Conservation (phyloP, 2,113 vertebrate genomes). For the Toxostoma redivivum region DNA sequence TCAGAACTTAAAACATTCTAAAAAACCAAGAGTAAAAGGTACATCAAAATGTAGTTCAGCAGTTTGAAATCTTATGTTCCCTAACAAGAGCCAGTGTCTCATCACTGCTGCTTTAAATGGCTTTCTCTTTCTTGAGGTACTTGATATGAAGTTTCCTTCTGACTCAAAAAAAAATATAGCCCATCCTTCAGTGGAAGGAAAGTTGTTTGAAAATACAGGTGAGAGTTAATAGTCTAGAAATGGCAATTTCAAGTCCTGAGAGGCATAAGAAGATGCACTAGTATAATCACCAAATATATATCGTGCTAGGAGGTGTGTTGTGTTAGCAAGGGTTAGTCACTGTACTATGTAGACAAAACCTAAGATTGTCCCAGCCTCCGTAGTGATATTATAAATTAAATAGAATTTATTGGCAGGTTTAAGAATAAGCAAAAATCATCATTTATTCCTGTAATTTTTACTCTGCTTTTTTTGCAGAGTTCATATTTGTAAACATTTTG, state of each 20-base stretch:
- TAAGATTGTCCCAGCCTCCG: neutral
- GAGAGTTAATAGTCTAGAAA: neutral
- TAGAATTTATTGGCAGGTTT: neutral
- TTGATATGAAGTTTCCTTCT: neutral
- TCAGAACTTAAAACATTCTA: neutral
- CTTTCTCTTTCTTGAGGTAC: neutral
- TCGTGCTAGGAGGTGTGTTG: neutral
- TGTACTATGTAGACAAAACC: neutral
- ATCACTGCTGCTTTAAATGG: neutral
- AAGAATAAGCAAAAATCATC: neutral
- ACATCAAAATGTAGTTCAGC: neutral
- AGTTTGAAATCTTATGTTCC: neutral
- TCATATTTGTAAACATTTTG: neutral
- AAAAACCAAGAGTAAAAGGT: neutral
- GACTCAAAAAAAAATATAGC: neutral
- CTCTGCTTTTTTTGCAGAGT: neutral
- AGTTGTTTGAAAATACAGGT: neutral
- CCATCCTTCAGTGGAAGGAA: neutral
- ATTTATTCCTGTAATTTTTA: neutral
- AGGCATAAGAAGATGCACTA: neutral
- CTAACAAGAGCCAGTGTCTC: neutral
- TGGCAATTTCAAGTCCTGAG: neutral
- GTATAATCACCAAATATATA: neutral
- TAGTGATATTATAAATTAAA: neutral
- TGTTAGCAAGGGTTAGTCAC: neutral